Evolutionary conservation across 2,113 vertebrate species (phyloP).

Genomic region (Chloropsis hardwickii): DNA sequence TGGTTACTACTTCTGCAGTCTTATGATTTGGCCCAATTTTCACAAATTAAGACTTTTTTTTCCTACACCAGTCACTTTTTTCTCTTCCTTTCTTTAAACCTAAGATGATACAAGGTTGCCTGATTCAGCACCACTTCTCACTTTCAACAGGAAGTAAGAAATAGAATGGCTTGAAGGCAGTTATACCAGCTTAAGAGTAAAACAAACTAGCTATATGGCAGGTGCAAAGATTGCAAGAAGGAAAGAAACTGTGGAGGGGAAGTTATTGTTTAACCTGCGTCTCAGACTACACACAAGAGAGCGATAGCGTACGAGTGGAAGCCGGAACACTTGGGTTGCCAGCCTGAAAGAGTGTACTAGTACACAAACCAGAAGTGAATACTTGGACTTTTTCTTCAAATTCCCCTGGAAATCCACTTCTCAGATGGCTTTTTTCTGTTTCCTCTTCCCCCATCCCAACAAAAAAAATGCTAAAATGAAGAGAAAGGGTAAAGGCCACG

Average conservation of each 20-base stretch:
- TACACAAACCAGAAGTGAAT: not conserved
- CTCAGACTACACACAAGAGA: not conserved
- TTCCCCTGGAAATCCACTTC: not conserved
- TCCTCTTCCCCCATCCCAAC: not conserved
- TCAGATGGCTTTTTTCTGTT: not conserved
- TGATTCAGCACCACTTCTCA: not conserved
- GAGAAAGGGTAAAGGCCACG: not conserved
- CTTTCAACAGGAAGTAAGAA: not conserved
- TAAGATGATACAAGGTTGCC: not conserved
- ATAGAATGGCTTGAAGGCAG: not conserved
- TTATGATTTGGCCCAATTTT: not conserved
- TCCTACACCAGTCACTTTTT: not conserved
- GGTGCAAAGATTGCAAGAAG: not conserved
- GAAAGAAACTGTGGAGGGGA: not conserved
- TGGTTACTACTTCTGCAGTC: not conserved
- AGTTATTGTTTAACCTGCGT: conserved; percentile 49
- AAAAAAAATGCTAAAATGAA: not conserved
- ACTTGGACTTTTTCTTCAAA: not conserved
- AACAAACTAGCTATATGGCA: not conserved
- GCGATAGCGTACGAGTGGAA: rapidly evolving
- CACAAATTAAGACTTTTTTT: not conserved
- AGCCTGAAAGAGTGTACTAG: not conserved
- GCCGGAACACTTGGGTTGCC: not conserved
- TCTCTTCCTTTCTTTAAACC: not conserved
- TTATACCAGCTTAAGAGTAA: not conserved